phyloP scores from a whole-genome alignment of 2,113 vertebrate species.

The Chamaetylas fuelleborni region DNA sequence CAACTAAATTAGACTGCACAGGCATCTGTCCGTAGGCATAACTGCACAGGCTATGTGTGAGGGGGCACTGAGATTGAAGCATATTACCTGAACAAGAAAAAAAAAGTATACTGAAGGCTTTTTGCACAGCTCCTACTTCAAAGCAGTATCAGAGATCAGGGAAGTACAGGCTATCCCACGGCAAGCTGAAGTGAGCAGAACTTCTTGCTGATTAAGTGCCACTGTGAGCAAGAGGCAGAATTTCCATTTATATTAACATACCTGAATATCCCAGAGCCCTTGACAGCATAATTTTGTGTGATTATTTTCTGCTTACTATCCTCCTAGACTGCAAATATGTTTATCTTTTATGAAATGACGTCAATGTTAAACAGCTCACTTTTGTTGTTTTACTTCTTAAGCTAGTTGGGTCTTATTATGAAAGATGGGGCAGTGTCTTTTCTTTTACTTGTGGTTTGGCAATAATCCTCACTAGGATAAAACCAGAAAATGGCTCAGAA shows the following conservation, averaged over 20 bases:
- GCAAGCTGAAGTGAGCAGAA: not conserved
- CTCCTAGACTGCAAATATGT: not conserved
- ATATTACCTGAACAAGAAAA: not conserved
- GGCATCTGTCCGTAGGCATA: too few relatives aligned
- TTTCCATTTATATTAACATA: not conserved
- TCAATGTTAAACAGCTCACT: conserved; percentile 7
- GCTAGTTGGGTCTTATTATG: not conserved
- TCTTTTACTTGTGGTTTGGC: conserved; percentile 38
- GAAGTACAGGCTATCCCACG: not conserved
- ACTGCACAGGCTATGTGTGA: not conserved
- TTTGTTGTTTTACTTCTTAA: conserved; percentile 34
- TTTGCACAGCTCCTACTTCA: not conserved
- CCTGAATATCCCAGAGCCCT: not conserved
- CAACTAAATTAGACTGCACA: not conserved
- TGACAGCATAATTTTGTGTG: not conserved
- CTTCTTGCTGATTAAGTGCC: not conserved
- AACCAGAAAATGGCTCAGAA: conserved; percentile 48
- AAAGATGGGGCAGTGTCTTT: not conserved
- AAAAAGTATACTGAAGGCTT: not conserved
- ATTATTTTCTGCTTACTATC: conserved; percentile 27
- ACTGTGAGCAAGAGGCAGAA: not conserved
- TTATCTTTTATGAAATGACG: conserved; percentile 28
- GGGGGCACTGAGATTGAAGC: not conserved
- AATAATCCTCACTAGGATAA: not conserved
- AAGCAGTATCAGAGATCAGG: not conserved